These are phyloP conservation scores for Glandiceps talaboti DNA, from an alignment of 53 echinoderm and acorn worm genomes.

Conservation along the genomic window DNA sequence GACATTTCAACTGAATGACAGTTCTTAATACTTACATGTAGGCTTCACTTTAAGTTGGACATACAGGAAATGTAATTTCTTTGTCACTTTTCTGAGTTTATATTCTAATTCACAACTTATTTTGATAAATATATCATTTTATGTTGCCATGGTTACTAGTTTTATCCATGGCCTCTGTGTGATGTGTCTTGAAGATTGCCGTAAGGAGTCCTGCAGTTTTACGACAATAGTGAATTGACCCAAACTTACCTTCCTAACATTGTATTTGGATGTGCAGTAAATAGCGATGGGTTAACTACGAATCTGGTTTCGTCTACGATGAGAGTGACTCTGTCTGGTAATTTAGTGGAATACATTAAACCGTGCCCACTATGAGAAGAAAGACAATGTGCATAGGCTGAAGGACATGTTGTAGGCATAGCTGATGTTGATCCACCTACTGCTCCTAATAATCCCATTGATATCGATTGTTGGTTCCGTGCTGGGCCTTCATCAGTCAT, in stretches of 20 bases:
- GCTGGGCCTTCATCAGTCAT: neutral
- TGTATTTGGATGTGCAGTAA: slow-evolving; percentile 91
- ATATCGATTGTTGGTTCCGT: neutral
- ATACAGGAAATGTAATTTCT: no score
- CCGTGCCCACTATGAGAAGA: neutral
- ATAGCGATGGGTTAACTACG: slow-evolving; percentile 74
- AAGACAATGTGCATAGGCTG: neutral
- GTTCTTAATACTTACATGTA: no score
- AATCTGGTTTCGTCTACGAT: slow-evolving; percentile 91
- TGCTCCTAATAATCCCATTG: neutral
- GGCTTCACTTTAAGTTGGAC: no score
- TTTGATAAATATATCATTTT: no score
- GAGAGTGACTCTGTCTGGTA: slow-evolving; percentile 82
- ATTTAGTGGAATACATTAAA: slow-evolving; percentile 16
- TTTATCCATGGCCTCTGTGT: no score
- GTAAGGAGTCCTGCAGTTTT: no score
- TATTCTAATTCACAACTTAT: no score
- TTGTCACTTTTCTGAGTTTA: no score
- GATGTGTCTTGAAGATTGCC: no score
- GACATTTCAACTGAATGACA: no score
- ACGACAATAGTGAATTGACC: no score
- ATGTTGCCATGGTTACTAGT: no score
- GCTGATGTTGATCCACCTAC: neutral
- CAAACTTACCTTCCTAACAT: slow-evolving; percentile 86
- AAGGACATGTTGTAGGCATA: neutral